Conservation (phyloP, 2,888 invertebrate species). For the Cryptocephalus moraei region DNA sequence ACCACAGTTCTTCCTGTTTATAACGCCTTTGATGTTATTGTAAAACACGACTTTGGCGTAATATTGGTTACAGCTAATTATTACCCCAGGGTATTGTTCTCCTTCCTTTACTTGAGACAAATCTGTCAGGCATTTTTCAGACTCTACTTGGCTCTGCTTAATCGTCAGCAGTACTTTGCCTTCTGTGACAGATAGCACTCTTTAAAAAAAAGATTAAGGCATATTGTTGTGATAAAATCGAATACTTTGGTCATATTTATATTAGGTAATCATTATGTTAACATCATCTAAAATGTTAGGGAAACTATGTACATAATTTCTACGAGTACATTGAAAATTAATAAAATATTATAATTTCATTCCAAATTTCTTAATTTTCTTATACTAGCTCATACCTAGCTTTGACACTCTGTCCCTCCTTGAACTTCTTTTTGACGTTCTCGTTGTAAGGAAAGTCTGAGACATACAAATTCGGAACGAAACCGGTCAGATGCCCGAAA, state of each 20-base stretch:
- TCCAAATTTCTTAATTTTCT: background rate
- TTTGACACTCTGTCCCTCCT: conserved; percentile 45
- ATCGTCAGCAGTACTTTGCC: conserved; percentile 50
- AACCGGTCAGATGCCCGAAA: conserved; percentile 47
- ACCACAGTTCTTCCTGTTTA: conserved; percentile 25
- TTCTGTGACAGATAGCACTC: conserved; percentile 44
- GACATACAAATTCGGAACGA: conserved; percentile 49
- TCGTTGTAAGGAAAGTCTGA: conserved; percentile 39
- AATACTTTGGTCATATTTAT: too few relatives aligned
- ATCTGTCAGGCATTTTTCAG: conserved; percentile 42
- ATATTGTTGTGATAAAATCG: too few relatives aligned
- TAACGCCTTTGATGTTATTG: conserved; percentile 44
- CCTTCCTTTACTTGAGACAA: conserved; percentile 44
- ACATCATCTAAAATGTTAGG: too few relatives aligned
- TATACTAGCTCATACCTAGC: conserved; percentile 37
- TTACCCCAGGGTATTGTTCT: conserved; percentile 45
- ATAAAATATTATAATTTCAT: background rate
- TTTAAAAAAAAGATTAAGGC: conserved; percentile 17
- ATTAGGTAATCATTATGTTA: too few relatives aligned
- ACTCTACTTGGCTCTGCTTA: conserved; percentile 52
- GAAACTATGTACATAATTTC: too few relatives aligned
- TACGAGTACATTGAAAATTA: too few relatives aligned
- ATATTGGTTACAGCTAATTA: conserved; percentile 39
- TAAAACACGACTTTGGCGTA: conserved; percentile 51
- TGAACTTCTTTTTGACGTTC: conserved; percentile 42